Evolutionary conservation across 2,797 vertebrate genomes (phyloP).

Genomic region (Ciconia nigra): DNA sequence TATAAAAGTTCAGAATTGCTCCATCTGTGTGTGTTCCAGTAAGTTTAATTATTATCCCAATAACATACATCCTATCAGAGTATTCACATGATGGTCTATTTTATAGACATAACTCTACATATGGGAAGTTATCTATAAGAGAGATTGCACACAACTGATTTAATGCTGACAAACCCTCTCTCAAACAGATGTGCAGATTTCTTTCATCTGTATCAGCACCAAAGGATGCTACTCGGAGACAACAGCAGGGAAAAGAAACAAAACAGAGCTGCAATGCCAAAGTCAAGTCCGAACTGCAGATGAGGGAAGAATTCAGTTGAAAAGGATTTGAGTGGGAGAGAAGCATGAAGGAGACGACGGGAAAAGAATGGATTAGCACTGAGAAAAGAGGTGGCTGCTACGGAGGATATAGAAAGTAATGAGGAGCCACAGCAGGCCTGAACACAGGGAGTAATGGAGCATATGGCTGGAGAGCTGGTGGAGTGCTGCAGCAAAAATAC

Average conservation of each 20-base stretch:
- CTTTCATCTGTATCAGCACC: neutral
- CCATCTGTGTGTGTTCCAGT: neutral
- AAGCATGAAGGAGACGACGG: neutral
- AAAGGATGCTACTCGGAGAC: neutral
- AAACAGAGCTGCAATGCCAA: neutral
- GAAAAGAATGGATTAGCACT: neutral
- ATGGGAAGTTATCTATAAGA: neutral
- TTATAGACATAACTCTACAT: neutral
- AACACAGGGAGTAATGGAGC: neutral
- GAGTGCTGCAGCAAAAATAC: neutral
- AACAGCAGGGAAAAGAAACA: neutral
- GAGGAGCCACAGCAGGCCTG: neutral
- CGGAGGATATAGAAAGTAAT: neutral
- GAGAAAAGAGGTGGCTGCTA: neutral
- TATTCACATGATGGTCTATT: neutral
- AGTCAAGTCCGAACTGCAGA: neutral
- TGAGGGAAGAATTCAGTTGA: neutral
- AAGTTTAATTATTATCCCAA: neutral
- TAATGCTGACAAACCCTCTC: neutral
- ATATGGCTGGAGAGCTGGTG: accelerated
- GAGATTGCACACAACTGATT: neutral
- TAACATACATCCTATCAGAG: neutral
- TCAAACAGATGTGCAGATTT: neutral
- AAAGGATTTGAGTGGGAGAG: neutral
- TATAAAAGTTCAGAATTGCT: neutral